Evolutionary conservation across 2,797 vertebrate species (phyloP), one percentile per base, ranked within the genome.

Genomic region (Enteromius viviparus): DNA sequence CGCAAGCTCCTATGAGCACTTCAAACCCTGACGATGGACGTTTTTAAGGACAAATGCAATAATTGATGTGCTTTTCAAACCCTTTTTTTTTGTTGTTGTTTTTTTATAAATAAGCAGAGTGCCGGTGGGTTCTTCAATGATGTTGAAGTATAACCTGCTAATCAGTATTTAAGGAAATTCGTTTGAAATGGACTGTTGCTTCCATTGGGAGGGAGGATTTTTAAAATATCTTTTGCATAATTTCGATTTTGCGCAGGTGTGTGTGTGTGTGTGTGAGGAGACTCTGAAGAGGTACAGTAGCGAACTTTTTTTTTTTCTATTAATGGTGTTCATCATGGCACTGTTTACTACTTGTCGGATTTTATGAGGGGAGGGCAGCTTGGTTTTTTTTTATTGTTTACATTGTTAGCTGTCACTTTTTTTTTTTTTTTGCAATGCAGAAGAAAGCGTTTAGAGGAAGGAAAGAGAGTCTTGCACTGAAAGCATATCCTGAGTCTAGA

Each of bases 81-180:
- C 29, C 3, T 32, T 92, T 91, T 89, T 84, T 87, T 84, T 62
- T 64, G 70, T 11, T 45, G 2, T 45, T 45, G 11, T 45, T 45
- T 45, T 47, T 47, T 47, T 47, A 47, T 47, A 47, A 49, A n/a
- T 79, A 17, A 76, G 78, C 75, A 47, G 72, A 68, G 42, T 47
- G 40, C 26, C 74, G 62, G 78, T 55, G 85, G 80, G 76, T 51
- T 72, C 66, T 79, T 82, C 68, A 64, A 45, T 10, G 19, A 77
- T 78, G 65, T 84, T 87, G 85, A 89, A 91, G 89, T 89, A 90
- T 93, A 94, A 93, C 91, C 91, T 93, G 92, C 90, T 94, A 93
- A 94, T 94, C 93, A 94, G 92, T 94, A 94, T 95, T 95, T 95
- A 95, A 93, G 91, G 87, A 93, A 91, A 92, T 85, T 84, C 92